A percentile compares a stretch with the other conserved stretches of the same genome.
Evolutionary conservation across 2,888 invertebrate species (phyloP).

Genomic region (Mylabris sibirica): DNA sequence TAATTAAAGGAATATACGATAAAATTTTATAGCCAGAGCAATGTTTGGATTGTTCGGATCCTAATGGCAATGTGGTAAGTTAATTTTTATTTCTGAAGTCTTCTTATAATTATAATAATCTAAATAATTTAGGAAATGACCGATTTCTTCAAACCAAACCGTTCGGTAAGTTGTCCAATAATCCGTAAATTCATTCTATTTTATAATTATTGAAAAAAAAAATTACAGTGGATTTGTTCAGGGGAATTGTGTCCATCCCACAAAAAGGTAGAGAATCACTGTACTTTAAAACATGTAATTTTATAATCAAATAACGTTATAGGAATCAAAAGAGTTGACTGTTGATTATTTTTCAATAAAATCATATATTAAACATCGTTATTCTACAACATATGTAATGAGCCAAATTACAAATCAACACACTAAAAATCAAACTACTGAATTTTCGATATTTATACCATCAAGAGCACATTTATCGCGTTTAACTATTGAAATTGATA

Average conservation of each 20-base stretch:
- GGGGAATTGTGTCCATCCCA: too few species aligned
- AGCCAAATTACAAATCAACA: conserved; percentile 65
- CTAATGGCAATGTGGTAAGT: neutral
- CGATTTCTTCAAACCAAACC: neutral
- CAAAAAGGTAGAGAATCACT: too few species aligned
- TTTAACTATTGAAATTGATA: conserved; percentile 69
- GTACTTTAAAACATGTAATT: too few species aligned
- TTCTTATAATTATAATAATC: neutral
- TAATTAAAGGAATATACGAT: neutral
- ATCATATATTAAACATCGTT: conserved; percentile 55
- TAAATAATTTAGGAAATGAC: neutral
- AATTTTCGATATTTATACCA: conserved; percentile 70
- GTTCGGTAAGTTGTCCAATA: neutral
- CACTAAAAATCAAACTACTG: conserved; percentile 56
- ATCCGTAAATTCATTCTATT: neutral
- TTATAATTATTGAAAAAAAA: neutral
- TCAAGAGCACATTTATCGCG: conserved; percentile 72
- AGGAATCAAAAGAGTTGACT: neutral
- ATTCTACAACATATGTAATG: conserved; percentile 69
- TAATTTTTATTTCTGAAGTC: neutral
- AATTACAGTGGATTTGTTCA: neutral
- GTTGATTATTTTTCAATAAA: neutral
- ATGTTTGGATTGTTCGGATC: neutral
- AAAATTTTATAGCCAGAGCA: neutral
- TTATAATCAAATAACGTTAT: too few species aligned